Evolutionary conservation across 2,797 vertebrate species (phyloP).

Genomic region (Hypotaenidia philippensis): DNA sequence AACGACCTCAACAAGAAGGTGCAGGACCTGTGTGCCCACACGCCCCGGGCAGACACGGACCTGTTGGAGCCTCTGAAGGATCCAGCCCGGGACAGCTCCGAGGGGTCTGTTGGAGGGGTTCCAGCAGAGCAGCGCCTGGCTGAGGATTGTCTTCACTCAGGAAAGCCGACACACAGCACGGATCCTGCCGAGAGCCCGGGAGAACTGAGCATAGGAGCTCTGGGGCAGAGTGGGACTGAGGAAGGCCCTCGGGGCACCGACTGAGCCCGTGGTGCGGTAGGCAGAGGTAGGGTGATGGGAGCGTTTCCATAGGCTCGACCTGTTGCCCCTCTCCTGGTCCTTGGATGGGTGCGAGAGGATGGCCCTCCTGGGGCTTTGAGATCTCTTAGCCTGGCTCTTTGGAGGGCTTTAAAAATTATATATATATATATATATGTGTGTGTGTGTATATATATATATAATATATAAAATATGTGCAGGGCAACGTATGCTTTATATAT

Average conservation of each 20-base stretch:
- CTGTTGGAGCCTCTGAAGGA: neutral
- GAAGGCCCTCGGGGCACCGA: conserved; percentile 22
- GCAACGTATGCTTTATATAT: conserved; percentile 18
- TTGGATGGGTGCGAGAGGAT: neutral
- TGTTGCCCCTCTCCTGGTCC: neutral
- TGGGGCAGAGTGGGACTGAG: conserved; percentile 44
- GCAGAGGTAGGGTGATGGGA: neutral
- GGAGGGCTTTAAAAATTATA: conserved; percentile 56
- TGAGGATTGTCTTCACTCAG: neutral
- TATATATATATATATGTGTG: neutral
- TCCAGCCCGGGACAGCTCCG: neutral
- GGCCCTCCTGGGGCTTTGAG: conserved; percentile 26
- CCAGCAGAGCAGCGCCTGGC: neutral
- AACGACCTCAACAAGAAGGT: conserved; percentile 98
- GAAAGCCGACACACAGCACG: neutral
- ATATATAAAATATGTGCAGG: conserved; percentile 44
- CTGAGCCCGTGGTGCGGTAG: neutral
- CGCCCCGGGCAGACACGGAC: neutral
- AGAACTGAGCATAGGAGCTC: conserved; percentile 43
- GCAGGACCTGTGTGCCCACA: conserved; percentile 86
- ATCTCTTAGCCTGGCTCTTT: conserved; percentile 58
- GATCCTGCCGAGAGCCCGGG: conserved; percentile 20
- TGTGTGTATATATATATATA: neutral
- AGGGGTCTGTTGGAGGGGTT: conserved; percentile 19
- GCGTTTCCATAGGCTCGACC: neutral